phyloP scores from a whole-genome alignment of 2,113 vertebrate genomes.

The Notiomystis cincta region DNA sequence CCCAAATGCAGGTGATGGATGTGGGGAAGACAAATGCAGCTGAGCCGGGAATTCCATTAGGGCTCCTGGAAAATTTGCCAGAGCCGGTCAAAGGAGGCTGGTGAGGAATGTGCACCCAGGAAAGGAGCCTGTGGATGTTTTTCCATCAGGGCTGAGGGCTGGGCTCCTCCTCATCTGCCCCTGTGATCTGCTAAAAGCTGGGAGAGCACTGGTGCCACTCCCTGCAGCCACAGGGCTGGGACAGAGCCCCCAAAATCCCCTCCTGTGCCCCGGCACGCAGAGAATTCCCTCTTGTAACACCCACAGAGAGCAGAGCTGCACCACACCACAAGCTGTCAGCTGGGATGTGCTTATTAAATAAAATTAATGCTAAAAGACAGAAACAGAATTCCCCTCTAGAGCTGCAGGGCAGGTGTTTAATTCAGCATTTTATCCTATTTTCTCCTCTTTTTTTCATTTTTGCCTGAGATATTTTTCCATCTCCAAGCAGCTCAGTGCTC shows the following conservation, averaged over 20 bases:
- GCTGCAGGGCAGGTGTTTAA: slow-evolving; percentile 51
- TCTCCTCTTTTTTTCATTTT: not conserved
- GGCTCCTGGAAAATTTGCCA: not conserved
- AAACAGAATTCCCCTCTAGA: slow-evolving; percentile 11
- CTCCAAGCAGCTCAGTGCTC: not conserved
- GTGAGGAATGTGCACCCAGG: not conserved
- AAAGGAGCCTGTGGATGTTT: slow-evolving; percentile 32
- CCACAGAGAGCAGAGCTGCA: not conserved
- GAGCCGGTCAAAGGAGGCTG: slow-evolving; percentile 8
- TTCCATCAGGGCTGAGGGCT: not conserved
- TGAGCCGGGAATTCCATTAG: not conserved
- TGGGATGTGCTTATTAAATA: slow-evolving; percentile 25
- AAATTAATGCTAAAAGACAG: slow-evolving; percentile 40
- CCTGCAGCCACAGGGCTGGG: not conserved
- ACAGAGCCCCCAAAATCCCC: not conserved
- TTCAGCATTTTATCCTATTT: slow-evolving; percentile 31
- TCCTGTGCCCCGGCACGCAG: not conserved
- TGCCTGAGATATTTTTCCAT: not conserved
- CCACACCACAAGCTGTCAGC: not conserved
- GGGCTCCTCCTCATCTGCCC: not conserved
- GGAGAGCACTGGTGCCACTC: not conserved
- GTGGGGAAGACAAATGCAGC: not conserved
- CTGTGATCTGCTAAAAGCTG: not conserved
- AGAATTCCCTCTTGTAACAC: not conserved
- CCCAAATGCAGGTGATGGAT: fast-evolving